Percentiles rank a stretch among this genome's conserved stretches.
Conservation (phyloP, 2,113 vertebrate genomes). For the Rhadina sibilatrix region DNA sequence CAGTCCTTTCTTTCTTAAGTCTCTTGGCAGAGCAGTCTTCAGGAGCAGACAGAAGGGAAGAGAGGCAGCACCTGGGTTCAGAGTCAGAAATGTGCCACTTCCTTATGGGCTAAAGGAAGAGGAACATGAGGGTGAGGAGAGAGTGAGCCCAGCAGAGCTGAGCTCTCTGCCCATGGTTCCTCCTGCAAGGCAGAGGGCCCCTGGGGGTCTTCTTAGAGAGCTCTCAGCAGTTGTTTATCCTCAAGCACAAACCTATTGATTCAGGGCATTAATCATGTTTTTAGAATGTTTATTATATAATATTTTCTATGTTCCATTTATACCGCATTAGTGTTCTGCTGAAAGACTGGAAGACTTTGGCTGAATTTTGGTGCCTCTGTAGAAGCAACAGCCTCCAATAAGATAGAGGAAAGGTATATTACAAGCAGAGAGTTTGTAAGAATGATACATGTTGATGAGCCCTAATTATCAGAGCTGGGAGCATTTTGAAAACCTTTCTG, state of each 20-base stretch:
- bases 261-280: neutral
- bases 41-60: neutral
- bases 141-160: neutral
- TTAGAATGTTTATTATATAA: neutral
- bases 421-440: neutral
- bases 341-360: neutral
- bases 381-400: neutral
- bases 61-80: neutral
- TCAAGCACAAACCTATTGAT: neutral
- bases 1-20: neutral
- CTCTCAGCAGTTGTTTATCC: neutral
- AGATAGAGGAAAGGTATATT: neutral
- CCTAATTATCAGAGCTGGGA: neutral
- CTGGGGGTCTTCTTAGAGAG: neutral
- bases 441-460: neutral
- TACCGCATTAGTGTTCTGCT: neutral
- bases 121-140: rapidly evolving
- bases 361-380: neutral
- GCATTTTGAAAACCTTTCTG: neutral
- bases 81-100: neutral
- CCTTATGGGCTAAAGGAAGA: neutral
- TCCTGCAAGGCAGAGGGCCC: neutral
- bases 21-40: neutral
- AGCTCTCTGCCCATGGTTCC: rapidly evolving
- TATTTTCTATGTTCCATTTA: neutral